Conservation (phyloP, 2,113 vertebrate genomes). For the Melanotaenia duboulayi region DNA sequence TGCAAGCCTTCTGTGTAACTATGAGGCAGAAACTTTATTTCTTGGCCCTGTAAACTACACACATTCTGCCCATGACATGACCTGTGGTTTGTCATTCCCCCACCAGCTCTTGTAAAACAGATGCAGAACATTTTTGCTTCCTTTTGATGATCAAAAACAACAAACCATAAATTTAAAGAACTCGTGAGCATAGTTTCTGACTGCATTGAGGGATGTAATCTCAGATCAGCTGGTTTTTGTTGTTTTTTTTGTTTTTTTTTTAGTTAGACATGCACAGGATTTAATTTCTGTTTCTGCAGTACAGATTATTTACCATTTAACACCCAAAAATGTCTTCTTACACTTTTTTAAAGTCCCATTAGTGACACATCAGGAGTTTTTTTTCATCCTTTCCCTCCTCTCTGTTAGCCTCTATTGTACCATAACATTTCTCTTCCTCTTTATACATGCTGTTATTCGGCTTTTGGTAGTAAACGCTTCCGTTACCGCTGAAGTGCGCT, state of each 20-base stretch:
- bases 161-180: not conserved
- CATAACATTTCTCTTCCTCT: conserved; percentile 17
- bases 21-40: not conserved
- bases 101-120: not conserved
- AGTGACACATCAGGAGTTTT: conserved; percentile 24
- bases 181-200: not conserved
- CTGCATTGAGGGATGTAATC: not conserved
- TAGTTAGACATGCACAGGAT: not conserved
- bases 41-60: not conserved
- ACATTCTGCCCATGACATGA: not conserved
- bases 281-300: not conserved
- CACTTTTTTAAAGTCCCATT: not conserved
- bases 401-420: conserved; percentile 20
- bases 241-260: not conserved
- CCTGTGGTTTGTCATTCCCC: not conserved
- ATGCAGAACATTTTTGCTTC: not conserved
- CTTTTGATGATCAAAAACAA: not conserved
- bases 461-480: conserved; percentile 25
- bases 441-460: conserved; percentile 19
- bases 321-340: not conserved
- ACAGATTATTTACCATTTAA: no score
- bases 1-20: not conserved
- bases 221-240: not conserved
- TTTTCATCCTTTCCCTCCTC: conserved; percentile 22
- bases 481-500: conserved; percentile 20